Evolutionary conservation across 2,797 vertebrate genomes (phyloP).

Genomic region (Merluccius polli): DNA sequence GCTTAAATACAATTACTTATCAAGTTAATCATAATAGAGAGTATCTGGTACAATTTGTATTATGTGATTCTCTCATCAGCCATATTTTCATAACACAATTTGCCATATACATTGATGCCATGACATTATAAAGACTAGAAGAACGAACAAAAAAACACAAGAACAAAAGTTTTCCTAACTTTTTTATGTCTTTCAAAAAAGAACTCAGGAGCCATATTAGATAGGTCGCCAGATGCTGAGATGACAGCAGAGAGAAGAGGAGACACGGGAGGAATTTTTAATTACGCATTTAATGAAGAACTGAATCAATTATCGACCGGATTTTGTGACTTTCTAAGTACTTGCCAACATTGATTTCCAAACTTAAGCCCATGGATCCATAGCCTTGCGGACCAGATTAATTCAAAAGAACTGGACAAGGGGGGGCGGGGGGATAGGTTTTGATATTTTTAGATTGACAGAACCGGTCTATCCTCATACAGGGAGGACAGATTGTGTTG

Average conservation of each 20-base stretch:
- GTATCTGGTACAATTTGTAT: conserved; percentile 49
- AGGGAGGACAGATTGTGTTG: conserved; percentile 42
- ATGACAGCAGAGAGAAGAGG: conserved; percentile 22
- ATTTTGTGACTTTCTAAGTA: conserved; percentile 28
- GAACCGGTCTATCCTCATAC: conserved; percentile 42
- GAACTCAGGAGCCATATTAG: conserved; percentile 78
- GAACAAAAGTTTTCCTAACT: conserved; percentile 58
- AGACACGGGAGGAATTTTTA: conserved; percentile 43
- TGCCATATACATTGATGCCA: conserved; percentile 73
- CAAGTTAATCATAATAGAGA: conserved; percentile 44
- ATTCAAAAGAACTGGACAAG: conserved; percentile 38
- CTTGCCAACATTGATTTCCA: conserved; percentile 33
- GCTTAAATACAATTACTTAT: conserved; percentile 55
- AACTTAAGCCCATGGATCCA: conserved; percentile 23
- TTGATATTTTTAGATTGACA: conserved; percentile 22
- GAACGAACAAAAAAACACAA: conserved; percentile 50
- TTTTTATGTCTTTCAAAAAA: conserved; percentile 63
- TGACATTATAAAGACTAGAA: conserved; percentile 53
- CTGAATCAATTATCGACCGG: conserved; percentile 43
- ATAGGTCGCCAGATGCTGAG: conserved; percentile 45
- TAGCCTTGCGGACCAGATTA: conserved; percentile 31
- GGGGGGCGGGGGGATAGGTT: conserved; percentile 4
- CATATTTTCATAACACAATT: conserved; percentile 73
- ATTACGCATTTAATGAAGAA: conserved; percentile 51
- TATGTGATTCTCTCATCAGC: conserved; percentile 72